These are phyloP conservation scores for Thalassophryne amazonica DNA, from an alignment of 2,797 vertebrate genomes.

Conservation along the genomic window DNA sequence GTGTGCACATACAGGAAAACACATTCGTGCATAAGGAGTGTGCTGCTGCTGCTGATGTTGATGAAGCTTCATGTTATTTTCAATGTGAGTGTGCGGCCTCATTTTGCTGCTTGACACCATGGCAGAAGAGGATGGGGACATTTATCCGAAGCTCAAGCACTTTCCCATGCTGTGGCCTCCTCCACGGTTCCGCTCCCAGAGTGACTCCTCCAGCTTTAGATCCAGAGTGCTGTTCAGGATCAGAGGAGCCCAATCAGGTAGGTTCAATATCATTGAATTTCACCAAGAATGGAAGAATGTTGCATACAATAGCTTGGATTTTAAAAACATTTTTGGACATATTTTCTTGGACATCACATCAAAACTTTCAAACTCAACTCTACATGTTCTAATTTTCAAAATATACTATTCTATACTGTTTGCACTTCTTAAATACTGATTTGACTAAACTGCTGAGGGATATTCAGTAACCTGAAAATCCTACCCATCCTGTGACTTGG, in stretches of 20 bases:
- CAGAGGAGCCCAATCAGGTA: slow-evolving; percentile 74
- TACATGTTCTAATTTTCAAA: too few relatives aligned
- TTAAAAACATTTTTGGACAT: too few relatives aligned
- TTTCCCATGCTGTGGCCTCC: slow-evolving; percentile 48
- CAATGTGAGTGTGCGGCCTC: not conserved
- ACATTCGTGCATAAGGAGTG: not conserved
- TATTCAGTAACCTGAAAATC: too few relatives aligned
- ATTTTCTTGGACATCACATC: too few relatives aligned
- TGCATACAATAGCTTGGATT: too few relatives aligned
- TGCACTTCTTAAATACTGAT: too few relatives aligned
- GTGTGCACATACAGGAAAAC: slow-evolving; percentile 13
- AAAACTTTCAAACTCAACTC: too few relatives aligned
- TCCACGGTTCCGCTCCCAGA: slow-evolving; percentile 68
- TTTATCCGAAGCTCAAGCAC: slow-evolving; percentile 35
- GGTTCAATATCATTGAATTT: too few relatives aligned
- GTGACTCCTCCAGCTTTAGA: slow-evolving; percentile 72
- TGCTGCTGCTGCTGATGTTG: not conserved
- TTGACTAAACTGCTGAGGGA: too few relatives aligned
- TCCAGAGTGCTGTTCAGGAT: slow-evolving; percentile 68
- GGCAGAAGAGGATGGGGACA: slow-evolving; percentile 55
- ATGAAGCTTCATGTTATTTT: not conserved
- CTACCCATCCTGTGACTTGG: too few relatives aligned
- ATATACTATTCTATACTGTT: too few relatives aligned
- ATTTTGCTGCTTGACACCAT: slow-evolving; percentile 32
- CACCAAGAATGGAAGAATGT: too few relatives aligned